A percentile compares a stretch with the other conserved stretches of the same genome.
Conservation (phyloP, 2,797 vertebrate species). For the Miopithecus talapoin region DNA sequence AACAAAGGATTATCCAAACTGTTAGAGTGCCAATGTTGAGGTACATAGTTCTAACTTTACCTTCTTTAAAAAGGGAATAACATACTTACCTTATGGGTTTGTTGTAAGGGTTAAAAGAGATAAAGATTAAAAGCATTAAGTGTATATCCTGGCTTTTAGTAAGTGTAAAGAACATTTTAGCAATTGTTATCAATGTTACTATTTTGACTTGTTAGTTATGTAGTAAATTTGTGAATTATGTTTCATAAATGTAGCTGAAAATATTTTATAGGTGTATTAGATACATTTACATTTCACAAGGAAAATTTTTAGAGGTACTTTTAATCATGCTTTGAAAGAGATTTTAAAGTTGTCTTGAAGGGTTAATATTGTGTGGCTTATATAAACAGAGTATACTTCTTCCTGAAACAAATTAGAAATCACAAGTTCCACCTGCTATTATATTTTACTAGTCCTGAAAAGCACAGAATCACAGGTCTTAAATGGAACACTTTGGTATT, state of each 20-base stretch:
- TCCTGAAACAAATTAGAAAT: constrained; percentile 21
- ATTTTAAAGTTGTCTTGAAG: constrained; percentile 35
- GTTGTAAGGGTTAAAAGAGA: background rate
- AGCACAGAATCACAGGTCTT: background rate
- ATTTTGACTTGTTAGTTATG: constrained; percentile 32
- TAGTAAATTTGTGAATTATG: background rate
- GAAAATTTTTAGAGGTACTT: background rate
- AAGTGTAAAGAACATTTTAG: background rate
- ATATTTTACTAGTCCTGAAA: background rate
- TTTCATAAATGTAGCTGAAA: background rate
- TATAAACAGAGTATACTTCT: background rate
- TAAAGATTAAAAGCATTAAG: background rate
- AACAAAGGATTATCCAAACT: background rate
- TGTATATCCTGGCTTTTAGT: background rate
- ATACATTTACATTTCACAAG: constrained; percentile 52
- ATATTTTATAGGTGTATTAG: background rate
- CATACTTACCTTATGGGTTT: background rate
- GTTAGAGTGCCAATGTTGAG: background rate
- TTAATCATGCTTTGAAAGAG: constrained; percentile 10
- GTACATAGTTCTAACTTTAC: background rate
- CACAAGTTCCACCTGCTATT: background rate
- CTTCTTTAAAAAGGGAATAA: background rate
- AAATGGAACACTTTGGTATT: constrained; percentile 8
- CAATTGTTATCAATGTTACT: background rate
- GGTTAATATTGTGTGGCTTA: constrained; percentile 27